These are phyloP conservation scores for Chitala chitala DNA, from an alignment of 2,113 vertebrate species.

Conservation along the genomic window DNA sequence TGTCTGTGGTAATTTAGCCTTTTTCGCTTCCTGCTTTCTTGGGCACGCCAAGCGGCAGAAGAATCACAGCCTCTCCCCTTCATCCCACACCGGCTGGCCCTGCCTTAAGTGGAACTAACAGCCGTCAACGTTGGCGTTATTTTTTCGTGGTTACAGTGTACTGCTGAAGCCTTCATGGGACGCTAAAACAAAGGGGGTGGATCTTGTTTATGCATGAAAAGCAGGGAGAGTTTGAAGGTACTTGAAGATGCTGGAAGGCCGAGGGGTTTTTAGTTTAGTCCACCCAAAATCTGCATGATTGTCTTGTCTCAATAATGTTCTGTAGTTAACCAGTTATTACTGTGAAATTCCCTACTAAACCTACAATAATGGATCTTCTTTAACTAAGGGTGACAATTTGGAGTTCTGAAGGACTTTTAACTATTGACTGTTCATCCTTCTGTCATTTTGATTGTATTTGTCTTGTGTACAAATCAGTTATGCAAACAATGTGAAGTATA, in stretches of 20 bases:
- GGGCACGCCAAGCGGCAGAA: neutral
- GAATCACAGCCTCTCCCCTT: neutral
- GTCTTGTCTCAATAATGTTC: neutral
- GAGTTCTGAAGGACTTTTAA: too few relatives aligned
- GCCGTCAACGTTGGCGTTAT: neutral
- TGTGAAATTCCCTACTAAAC: neutral
- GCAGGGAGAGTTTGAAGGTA: neutral
- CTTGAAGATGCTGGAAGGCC: neutral
- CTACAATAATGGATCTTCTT: neutral
- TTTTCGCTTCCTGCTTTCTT: neutral
- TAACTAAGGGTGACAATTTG: too few relatives aligned
- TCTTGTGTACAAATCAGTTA: neutral
- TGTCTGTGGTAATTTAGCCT: neutral
- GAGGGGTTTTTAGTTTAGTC: neutral
- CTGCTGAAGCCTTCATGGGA: neutral
- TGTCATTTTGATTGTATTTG: neutral
- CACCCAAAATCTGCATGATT: constrained; percentile 8
- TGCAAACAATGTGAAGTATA: neutral
- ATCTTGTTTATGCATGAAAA: neutral
- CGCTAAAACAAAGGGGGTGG: neutral
- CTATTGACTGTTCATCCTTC: too few relatives aligned
- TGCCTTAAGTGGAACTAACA: neutral
- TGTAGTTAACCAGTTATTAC: neutral
- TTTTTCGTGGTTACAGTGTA: constrained; percentile 5
- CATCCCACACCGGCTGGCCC: neutral